Conservation (phyloP, 2,113 vertebrate species). For the Amblyopsis rosae region DNA sequence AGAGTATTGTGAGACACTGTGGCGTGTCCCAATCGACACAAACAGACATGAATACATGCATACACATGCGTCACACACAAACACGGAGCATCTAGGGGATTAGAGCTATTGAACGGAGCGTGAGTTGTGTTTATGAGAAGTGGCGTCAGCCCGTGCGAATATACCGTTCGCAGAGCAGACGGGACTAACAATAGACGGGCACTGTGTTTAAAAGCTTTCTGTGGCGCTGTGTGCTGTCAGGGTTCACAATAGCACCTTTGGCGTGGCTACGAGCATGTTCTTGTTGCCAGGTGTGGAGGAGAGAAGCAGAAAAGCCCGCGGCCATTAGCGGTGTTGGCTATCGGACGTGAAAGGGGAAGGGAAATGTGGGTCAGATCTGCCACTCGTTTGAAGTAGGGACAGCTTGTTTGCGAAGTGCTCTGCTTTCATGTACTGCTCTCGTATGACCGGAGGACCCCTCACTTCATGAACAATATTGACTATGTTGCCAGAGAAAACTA, state of each 20-base stretch:
- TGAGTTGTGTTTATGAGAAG: neutral
- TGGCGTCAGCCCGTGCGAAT: neutral
- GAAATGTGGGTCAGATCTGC: slow-evolving; percentile 63
- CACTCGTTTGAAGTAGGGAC: slow-evolving; percentile 66
- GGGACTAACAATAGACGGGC: too few relatives aligned
- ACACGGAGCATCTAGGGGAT: neutral
- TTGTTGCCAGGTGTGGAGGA: slow-evolving; percentile 59
- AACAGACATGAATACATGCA: slow-evolving; percentile 1
- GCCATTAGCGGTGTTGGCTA: slow-evolving; percentile 64
- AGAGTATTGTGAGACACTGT: slow-evolving; percentile 13
- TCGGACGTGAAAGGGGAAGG: slow-evolving; percentile 59
- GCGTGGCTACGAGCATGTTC: slow-evolving; percentile 43
- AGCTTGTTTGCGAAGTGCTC: slow-evolving; percentile 72
- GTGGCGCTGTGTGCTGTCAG: slow-evolving; percentile 36
- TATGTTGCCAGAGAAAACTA: slow-evolving; percentile 42
- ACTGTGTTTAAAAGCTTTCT: slow-evolving; percentile 5
- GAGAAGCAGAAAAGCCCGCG: slow-evolving; percentile 49
- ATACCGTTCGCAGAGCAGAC: neutral
- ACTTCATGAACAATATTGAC: slow-evolving; percentile 68
- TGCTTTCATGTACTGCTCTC: slow-evolving; percentile 69
- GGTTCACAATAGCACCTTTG: slow-evolving; percentile 56
- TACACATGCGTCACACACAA: neutral
- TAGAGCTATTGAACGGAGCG: neutral
- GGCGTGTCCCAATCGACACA: neutral
- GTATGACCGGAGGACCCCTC: slow-evolving; percentile 64